These are phyloP conservation scores for Genyomyrus donnyi DNA, from an alignment of 2,113 vertebrate species.

Conservation along the genomic window DNA sequence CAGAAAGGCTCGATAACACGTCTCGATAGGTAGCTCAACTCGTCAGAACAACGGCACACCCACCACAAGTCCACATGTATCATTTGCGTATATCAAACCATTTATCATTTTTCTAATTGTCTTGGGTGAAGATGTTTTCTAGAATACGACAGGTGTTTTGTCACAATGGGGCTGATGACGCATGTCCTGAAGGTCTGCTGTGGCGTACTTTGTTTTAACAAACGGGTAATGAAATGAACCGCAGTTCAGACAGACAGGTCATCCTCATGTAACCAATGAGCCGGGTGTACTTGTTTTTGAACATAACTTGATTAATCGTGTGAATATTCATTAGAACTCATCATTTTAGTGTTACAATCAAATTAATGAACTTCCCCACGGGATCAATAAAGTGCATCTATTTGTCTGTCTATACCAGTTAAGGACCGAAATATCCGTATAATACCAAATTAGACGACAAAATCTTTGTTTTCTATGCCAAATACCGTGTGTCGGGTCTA, in stretches of 20 bases:
- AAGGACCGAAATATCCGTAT: neutral
- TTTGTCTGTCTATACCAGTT: neutral
- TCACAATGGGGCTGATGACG: neutral
- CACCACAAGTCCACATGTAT: neutral
- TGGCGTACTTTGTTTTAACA: neutral
- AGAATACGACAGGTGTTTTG: neutral
- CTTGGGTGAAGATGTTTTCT: neutral
- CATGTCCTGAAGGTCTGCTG: neutral
- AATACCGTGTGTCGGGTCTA: neutral
- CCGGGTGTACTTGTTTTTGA: neutral
- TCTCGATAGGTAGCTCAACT: no score
- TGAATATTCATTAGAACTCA: neutral
- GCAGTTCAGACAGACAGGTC: neutral
- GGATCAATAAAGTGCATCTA: neutral
- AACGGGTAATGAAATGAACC: neutral
- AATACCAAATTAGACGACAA: neutral
- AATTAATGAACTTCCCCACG: neutral
- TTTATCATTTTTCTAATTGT: neutral
- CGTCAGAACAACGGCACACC: neutral
- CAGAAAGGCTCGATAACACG: no score
- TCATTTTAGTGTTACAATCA: neutral
- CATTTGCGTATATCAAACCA: neutral
- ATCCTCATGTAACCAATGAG: neutral
- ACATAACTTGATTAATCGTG: neutral
- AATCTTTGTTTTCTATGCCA: neutral